Evolutionary conservation across 2,113 vertebrate genomes (phyloP).

Genomic region (zebrafish (Danio rerio)): DNA sequence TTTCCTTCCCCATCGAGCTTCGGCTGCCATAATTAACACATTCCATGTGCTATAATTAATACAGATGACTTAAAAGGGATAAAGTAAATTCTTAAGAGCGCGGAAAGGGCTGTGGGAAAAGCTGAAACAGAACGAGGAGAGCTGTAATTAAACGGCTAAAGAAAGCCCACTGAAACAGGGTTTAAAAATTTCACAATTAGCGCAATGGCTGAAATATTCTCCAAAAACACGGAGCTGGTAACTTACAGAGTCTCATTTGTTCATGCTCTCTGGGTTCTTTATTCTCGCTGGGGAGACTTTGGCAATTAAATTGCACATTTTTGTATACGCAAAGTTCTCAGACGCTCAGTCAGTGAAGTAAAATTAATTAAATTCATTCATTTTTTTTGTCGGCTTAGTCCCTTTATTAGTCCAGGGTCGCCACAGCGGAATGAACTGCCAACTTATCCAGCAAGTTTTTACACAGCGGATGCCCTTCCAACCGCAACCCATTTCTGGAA

Average conservation of each 20-base stretch:
- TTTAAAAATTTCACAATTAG: slow-evolving; percentile 38
- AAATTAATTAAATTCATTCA: no score
- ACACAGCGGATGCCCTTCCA: no score
- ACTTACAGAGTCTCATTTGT: background rate
- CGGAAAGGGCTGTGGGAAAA: slow-evolving; percentile 41
- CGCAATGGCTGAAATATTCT: slow-evolving; percentile 16
- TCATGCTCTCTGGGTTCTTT: slow-evolving; percentile 20
- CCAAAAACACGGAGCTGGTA: background rate
- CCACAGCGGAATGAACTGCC: no score
- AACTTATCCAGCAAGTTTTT: no score
- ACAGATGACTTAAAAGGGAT: slow-evolving; percentile 54
- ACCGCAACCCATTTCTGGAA: no score
- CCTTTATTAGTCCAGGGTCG: no score
- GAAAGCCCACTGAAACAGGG: slow-evolving; percentile 13
- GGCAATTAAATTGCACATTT: background rate
- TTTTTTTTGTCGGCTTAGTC: no score
- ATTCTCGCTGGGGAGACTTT: background rate
- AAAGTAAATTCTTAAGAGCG: slow-evolving; percentile 53
- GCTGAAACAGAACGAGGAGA: slow-evolving; percentile 15
- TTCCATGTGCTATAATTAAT: slow-evolving; percentile 58
- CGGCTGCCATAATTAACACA: slow-evolving; percentile 49
- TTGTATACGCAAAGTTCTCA: no score
- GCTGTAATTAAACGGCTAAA: slow-evolving; percentile 35
- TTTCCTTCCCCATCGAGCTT: slow-evolving; percentile 35
- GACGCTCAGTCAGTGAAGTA: no score